phyloP scores from a whole-genome alignment of 2,888 invertebrate genomes.

The Mesodorylaimus sp. region DNA sequence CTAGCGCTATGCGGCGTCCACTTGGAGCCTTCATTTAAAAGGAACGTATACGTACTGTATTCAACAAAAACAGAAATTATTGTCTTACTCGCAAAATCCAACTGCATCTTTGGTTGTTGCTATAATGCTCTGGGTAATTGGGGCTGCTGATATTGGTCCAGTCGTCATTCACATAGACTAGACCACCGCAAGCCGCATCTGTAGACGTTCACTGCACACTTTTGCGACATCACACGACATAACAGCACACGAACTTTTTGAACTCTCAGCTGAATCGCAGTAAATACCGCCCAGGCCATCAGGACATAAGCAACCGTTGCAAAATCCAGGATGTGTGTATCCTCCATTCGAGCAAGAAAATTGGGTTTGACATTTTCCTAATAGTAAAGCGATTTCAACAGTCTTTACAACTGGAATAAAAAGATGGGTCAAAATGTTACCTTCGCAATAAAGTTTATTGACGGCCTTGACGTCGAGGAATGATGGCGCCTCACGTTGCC shows the following conservation, averaged over 20 bases:
- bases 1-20: constrained; percentile 18
- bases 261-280: constrained; percentile 18
- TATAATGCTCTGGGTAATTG: constrained; percentile 13
- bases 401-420: no score
- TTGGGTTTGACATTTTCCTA: neutral
- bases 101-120: constrained; percentile 21
- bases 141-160: constrained; percentile 15
- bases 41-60: constrained; percentile 9
- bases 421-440: constrained; percentile 13
- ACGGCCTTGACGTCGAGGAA: constrained; percentile 22
- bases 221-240: no score
- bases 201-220: no score
- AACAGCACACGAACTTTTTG: constrained; percentile 16
- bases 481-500: constrained; percentile 25
- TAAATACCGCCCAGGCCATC: constrained; percentile 20
- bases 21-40: constrained; percentile 12
- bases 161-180: constrained; percentile 12
- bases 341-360: constrained; percentile 22
- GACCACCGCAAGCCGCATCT: constrained; percentile 18
- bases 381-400: neutral
- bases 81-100: constrained; percentile 17
- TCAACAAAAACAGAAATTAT: neutral
- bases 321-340: constrained; percentile 21
- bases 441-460: constrained; percentile 24
- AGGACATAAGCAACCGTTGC: constrained; percentile 23